These are phyloP conservation scores for Loris lydekkerianus DNA, from an alignment of 2,797 vertebrate genomes.

Conservation along the genomic window DNA sequence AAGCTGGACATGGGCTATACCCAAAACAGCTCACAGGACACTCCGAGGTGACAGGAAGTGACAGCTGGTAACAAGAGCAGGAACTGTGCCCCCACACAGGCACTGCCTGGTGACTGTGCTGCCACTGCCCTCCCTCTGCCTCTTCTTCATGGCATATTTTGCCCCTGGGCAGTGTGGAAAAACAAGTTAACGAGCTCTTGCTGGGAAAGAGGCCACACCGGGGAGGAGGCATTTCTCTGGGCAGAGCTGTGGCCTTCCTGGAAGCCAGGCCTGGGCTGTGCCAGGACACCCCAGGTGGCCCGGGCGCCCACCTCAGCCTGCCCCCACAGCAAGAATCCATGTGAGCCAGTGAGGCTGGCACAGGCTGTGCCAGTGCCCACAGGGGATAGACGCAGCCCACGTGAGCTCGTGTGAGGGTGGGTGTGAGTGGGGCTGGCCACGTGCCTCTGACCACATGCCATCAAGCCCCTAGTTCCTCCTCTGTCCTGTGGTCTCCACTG, in stretches of 20 bases:
- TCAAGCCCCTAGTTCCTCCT: neutral
- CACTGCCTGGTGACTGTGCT: neutral
- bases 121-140: neutral
- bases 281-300: neutral
- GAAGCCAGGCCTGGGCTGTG: neutral
- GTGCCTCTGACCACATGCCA: too few relatives aligned
- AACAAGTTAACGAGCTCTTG: neutral
- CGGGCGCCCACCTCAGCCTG: neutral
- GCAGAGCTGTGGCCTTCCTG: neutral
- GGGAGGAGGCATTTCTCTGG: neutral
- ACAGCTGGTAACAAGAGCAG: neutral
- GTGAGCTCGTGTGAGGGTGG: neutral
- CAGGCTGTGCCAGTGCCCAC: neutral
- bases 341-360: neutral
- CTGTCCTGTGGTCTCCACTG: neutral
- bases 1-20: neutral
- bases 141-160: neutral
- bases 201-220: neutral
- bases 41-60: neutral
- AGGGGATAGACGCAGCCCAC: neutral
- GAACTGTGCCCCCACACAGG: neutral
- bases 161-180: neutral
- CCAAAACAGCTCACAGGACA: neutral
- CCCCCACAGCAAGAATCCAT: accelerated
- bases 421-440: accelerated